Evolutionary conservation across 1,140 invertebrate species (phyloP).

Genomic region (Ceratina japonica): DNA sequence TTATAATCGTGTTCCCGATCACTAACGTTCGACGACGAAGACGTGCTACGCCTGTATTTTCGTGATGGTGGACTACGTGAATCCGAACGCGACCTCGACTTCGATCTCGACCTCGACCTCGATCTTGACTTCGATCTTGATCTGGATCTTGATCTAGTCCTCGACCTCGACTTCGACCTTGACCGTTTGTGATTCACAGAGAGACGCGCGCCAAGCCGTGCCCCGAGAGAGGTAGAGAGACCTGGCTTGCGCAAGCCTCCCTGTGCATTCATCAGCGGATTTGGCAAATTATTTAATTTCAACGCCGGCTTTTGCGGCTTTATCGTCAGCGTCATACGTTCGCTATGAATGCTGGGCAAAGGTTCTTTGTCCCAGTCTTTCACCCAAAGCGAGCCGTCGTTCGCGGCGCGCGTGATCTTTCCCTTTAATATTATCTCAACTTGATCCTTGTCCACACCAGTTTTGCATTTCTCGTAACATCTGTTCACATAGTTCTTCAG

Average conservation of each 20-base stretch:
- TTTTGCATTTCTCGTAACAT: conserved; percentile 94
- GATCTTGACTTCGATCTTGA: conserved; percentile 71
- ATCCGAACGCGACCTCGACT: conserved; percentile 66
- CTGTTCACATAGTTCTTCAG: conserved; percentile 92
- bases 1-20: conserved; percentile 75
- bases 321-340: conserved; percentile 84
- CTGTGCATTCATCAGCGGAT: conserved; percentile 60
- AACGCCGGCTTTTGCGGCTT: conserved; percentile 71
- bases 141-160: conserved; percentile 76
- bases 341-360: conserved; percentile 90
- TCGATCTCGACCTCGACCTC: conserved; percentile 79
- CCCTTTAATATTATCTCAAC: conserved; percentile 96
- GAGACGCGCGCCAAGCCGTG: conserved; percentile 79
- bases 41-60: conserved; percentile 74
- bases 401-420: conserved; percentile 93
- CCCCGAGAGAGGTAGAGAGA: conserved; percentile 80
- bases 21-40: conserved; percentile 73
- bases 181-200: conserved; percentile 76
- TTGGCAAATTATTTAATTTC: conserved; percentile 62
- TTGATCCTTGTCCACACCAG: conserved; percentile 93
- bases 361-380: conserved; percentile 96
- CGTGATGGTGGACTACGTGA: conserved; percentile 71
- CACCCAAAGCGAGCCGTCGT: conserved; percentile 89
- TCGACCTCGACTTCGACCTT: conserved; percentile 76
- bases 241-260: conserved; percentile 74